Base-by-base conservation (phyloP, 64 coral and sea anemone species). In the Cladopsammia gracilis region DNA sequence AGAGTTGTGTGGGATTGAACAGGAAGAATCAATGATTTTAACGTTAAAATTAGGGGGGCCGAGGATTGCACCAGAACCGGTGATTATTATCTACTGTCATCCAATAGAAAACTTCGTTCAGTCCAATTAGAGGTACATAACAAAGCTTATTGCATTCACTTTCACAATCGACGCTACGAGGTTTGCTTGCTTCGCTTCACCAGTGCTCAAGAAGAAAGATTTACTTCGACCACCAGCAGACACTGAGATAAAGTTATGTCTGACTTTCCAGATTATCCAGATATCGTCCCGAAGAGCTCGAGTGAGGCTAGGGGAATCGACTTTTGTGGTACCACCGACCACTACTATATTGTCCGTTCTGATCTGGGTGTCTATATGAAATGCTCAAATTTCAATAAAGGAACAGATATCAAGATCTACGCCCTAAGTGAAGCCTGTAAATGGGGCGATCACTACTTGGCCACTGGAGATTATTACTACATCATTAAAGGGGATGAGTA, bases 351-450 rank as follows among this genome's bases (percentile, higher is more conserved):
- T 54, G 16, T 88, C 70, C 86, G 86, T 24, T 74, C 86, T 71
- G 86, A 88, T 43, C 16, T 70, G 20, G 86, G 86, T 42, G 66
- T 88, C 25, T 88, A 88, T 57, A 88, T 88, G 86, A 69, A 22
- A 69, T 22, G 64, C 7, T 24, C 24, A 44, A 18, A 88, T 71
- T 58, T 88, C 47, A 10, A 88, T 53, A 5, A 53, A 56, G 86
- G 86, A 53, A 74, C 18, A 15, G 58, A 85, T 70, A 65, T 85
- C 19, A 48, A 70, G 61, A 67, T 85, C 44, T 65, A 58, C 25
- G 5, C 62, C 14, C 46, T 80, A 22, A 50, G 25, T 58, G 26
- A 80, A 58, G 19, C 66, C 24, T 87, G 84, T 54, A 6, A 25
- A 48, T 70, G 64, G 45, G 84, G 84, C 25, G 62, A 70, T 70